These are phyloP conservation scores for Diarsia dahlii DNA, from an alignment of 2,888 invertebrate genomes.

Conservation along the genomic window DNA sequence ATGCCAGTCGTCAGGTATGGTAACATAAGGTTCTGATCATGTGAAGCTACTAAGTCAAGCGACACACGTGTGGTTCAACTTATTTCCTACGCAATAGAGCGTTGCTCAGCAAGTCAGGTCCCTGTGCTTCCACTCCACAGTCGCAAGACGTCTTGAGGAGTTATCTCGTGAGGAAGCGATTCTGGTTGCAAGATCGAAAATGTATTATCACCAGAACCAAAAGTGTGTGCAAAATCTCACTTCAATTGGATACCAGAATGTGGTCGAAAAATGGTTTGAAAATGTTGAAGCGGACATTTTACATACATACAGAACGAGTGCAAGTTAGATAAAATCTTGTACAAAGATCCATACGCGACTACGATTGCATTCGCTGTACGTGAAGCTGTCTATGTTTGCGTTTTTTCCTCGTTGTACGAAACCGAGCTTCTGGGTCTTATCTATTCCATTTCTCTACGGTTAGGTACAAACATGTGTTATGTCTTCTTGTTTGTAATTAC, in stretches of 20 bases:
- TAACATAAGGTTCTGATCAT: background rate
- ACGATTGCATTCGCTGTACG: background rate
- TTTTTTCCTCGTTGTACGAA: background rate
- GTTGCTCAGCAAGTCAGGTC: background rate
- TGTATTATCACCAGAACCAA: background rate
- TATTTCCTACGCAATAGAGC: background rate
- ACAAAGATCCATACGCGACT: background rate
- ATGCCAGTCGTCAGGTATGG: background rate
- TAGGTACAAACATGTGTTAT: constrained; percentile 26
- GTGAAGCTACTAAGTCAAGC: background rate
- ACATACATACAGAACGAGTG: background rate
- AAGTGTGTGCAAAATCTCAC: background rate
- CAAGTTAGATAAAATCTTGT: background rate
- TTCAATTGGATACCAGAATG: background rate
- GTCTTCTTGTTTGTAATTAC: constrained; percentile 48
- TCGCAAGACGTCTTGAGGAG: background rate
- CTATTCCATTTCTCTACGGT: background rate
- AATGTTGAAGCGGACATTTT: background rate
- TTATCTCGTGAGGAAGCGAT: background rate
- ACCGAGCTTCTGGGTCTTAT: background rate
- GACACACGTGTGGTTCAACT: background rate
- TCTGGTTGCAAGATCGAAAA: background rate
- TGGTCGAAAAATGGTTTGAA: background rate
- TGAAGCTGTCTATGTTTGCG: background rate
- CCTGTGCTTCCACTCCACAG: background rate